Evolutionary conservation across 2,797 vertebrate genomes (phyloP).

Genomic region (Sebastolobus alascanus): DNA sequence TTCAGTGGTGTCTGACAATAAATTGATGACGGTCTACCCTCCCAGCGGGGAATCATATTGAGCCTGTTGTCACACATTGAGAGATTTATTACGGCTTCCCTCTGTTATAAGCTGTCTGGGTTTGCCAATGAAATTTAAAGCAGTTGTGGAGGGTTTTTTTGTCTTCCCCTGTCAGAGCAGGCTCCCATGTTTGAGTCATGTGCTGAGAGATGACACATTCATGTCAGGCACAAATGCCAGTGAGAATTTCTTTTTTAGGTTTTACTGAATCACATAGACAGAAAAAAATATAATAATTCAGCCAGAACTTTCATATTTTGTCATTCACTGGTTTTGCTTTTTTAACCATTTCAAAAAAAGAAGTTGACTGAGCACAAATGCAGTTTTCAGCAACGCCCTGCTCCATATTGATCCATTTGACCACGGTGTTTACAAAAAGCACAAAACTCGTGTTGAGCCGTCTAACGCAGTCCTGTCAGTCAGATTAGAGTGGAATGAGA

Average conservation of each 20-base stretch:
- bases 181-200: slow-evolving; percentile 62
- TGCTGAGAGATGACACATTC: slow-evolving; percentile 52
- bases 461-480: slow-evolving; percentile 34
- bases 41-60: slow-evolving; percentile 61
- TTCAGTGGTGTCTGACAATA: slow-evolving; percentile 69
- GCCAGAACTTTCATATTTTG: background rate
- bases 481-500: slow-evolving; percentile 19
- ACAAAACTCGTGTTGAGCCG: slow-evolving; percentile 22
- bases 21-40: slow-evolving; percentile 67
- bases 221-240: slow-evolving; percentile 15
- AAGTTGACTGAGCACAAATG: background rate
- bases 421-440: slow-evolving; percentile 32
- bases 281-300: background rate
- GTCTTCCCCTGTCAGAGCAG: slow-evolving; percentile 25
- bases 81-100: slow-evolving; percentile 65
- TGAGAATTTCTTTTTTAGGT: background rate
- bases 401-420: slow-evolving; percentile 3
- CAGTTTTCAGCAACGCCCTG: background rate
- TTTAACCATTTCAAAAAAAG: background rate
- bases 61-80: slow-evolving; percentile 57
- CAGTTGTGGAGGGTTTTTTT: slow-evolving; percentile 25
- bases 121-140: slow-evolving; percentile 53
- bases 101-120: slow-evolving; percentile 51
- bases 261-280: background rate
- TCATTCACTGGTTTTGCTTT: background rate